Percentiles rank a stretch among this genome's conserved stretches.
These are phyloP conservation scores for Darevskia mixta DNA, from an alignment of 2,797 vertebrate genomes.

Conservation along the genomic window DNA sequence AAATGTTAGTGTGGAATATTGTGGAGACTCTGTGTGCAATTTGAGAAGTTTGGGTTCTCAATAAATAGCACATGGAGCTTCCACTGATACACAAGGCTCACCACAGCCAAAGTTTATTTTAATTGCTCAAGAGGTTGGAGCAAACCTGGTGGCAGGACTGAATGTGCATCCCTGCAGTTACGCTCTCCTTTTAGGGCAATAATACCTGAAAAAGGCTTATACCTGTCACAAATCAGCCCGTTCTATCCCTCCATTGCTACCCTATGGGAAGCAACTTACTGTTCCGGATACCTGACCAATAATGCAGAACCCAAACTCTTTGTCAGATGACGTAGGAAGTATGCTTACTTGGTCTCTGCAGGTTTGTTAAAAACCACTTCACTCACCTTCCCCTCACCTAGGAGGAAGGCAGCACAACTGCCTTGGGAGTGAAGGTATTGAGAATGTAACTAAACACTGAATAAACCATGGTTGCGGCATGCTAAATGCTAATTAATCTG, in stretches of 20 bases:
- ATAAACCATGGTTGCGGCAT: not conserved
- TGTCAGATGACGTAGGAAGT: not conserved
- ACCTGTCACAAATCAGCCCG: not conserved
- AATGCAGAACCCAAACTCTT: not conserved
- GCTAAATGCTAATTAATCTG: slow-evolving; percentile 17
- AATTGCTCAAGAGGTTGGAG: too few relatives aligned
- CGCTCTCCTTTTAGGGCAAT: too few relatives aligned
- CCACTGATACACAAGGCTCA: too few relatives aligned
- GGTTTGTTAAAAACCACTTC: not conserved
- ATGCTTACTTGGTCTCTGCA: not conserved
- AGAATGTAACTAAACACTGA: not conserved
- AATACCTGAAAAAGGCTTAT: not conserved
- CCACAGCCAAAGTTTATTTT: too few relatives aligned
- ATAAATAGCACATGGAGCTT: too few relatives aligned
- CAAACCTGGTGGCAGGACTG: too few relatives aligned
- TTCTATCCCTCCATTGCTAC: not conserved
- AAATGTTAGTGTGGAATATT: too few relatives aligned
- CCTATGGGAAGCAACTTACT: too few relatives aligned
- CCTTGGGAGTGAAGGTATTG: not conserved
- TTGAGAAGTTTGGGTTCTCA: too few relatives aligned
- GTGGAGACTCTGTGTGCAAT: too few relatives aligned
- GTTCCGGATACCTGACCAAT: not conserved
- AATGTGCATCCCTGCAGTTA: too few relatives aligned
- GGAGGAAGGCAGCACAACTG: not conserved
- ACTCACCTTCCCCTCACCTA: not conserved